These are phyloP conservation scores for Gambusia affinis DNA, from an alignment of 2,113 vertebrate genomes.

Conservation along the genomic window DNA sequence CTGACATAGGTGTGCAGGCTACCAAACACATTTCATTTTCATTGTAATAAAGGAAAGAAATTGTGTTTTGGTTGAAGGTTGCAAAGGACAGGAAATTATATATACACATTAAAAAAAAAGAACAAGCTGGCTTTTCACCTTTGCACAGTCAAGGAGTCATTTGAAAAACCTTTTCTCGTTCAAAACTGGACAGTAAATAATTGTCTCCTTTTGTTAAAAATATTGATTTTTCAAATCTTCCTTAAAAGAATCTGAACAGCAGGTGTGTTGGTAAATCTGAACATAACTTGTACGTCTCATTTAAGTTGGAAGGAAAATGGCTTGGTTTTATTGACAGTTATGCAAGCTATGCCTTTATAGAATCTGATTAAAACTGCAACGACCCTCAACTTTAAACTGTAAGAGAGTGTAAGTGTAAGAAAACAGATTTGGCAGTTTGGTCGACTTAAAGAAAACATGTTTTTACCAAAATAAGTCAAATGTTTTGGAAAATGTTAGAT, in stretches of 20 bases:
- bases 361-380: background rate
- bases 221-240: background rate
- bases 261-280: background rate
- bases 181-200: background rate
- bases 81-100: too few species aligned
- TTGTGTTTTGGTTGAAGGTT: too few species aligned
- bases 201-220: background rate
- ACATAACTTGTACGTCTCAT: background rate
- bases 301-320: constrained; percentile 1
- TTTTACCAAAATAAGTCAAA: constrained; percentile 4
- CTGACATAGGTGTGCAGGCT: too few species aligned
- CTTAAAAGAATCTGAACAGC: background rate
- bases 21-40: too few species aligned
- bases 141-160: background rate
- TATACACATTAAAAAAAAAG: too few species aligned
- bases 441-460: constrained; percentile 8
- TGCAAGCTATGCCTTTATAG: background rate
- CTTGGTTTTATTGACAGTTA: background rate
- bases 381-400: constrained; percentile 3
- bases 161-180: background rate
- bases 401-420: background rate
- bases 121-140: background rate
- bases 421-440: constrained; percentile 1
- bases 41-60: too few species aligned
- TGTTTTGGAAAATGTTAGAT: background rate